These are phyloP conservation scores for Lagopus muta DNA, from an alignment of 2,113 vertebrate genomes.

Conservation along the genomic window DNA sequence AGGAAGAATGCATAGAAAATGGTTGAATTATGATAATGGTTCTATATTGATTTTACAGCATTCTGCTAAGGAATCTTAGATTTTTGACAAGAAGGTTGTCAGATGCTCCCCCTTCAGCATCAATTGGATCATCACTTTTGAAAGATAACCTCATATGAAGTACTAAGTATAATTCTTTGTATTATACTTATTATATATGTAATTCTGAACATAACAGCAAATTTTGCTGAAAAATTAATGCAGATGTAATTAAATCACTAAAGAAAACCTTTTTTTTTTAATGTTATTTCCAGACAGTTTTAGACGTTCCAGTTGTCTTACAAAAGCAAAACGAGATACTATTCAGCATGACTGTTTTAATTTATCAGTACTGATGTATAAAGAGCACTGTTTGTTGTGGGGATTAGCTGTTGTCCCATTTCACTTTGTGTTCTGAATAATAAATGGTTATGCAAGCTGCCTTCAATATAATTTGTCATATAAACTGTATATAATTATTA, in stretches of 20 bases:
- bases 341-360: slow-evolving; percentile 8
- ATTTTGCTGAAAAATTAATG: slow-evolving; percentile 3
- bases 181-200: no score
- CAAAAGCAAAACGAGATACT: not conserved
- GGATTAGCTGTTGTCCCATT: slow-evolving; percentile 34
- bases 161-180: not conserved
- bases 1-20: slow-evolving; percentile 34
- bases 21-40: slow-evolving; percentile 47
- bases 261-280: not conserved
- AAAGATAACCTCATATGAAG: not conserved
- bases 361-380: not conserved
- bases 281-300: not conserved
- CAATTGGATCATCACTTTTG: not conserved
- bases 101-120: not conserved
- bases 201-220: not conserved
- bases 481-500: slow-evolving; percentile 50
- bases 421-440: slow-evolving; percentile 4
- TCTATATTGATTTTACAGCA: slow-evolving; percentile 41
- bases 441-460: slow-evolving; percentile 23
- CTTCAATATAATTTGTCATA: slow-evolving; percentile 39
- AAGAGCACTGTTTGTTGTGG: slow-evolving; percentile 10
- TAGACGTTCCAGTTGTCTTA: not conserved
- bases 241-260: not conserved
- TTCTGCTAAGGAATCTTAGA: not conserved
- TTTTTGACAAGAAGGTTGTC: not conserved